Percentiles rank a stretch among this genome's conserved stretches.
Conservation (phyloP, 2,888 invertebrate genomes). For the Apamea anceps region DNA sequence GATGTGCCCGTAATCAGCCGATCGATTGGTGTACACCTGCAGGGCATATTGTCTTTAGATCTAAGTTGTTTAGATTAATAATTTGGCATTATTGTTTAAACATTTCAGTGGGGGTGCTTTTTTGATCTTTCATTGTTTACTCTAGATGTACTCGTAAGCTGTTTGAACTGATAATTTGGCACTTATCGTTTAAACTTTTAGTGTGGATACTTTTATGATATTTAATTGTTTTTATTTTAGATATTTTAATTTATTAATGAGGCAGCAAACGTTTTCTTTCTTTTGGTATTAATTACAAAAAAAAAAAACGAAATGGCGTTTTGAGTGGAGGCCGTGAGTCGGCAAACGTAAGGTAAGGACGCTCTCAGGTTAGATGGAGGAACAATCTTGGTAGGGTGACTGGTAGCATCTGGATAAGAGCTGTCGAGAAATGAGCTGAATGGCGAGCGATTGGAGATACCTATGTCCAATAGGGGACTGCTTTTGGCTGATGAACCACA, state of each 20-base stretch:
- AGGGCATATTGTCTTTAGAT: conserved; percentile 2
- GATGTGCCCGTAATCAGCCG: conserved; percentile 70
- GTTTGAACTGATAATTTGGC: too few relatives aligned
- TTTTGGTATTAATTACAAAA: not conserved
- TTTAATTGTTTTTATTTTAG: not conserved
- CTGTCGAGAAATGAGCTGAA: not conserved
- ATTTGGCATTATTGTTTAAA: not conserved
- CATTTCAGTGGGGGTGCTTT: not conserved
- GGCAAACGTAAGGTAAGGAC: not conserved
- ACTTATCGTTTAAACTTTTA: not conserved
- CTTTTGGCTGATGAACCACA: not conserved
- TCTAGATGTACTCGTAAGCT: not conserved
- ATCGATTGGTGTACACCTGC: conserved; percentile 69
- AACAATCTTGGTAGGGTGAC: not conserved
- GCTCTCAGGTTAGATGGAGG: not conserved
- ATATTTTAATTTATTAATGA: not conserved
- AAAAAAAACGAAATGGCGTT: too few relatives aligned
- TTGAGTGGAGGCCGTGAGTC: not conserved
- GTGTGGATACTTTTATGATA: not conserved
- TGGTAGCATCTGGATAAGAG: not conserved
- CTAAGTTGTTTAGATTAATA: not conserved
- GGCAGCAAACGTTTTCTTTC: not conserved
- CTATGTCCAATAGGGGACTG: too few relatives aligned
- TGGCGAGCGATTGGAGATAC: not conserved
- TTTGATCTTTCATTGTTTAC: not conserved